Evolutionary conservation across 2,113 vertebrate species (phyloP), one percentile per base, ranked within the genome.

Genomic region (Grammomys dolichurus): DNA sequence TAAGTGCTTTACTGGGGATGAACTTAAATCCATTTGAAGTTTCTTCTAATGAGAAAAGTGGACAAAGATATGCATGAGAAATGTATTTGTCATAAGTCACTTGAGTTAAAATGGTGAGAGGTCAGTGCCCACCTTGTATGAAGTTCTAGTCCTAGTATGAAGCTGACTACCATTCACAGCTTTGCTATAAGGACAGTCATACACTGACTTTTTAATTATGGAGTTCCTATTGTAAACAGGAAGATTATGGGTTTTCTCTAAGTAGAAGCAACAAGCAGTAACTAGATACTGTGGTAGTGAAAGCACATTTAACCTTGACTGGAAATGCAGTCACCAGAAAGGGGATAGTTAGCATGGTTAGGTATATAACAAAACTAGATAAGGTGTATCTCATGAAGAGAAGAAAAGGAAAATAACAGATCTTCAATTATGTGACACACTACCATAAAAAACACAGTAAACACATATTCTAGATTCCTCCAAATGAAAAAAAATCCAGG

Each of bases 231-330:
- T 86, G 40, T 69, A 97, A 95, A 92, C 65, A 92, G 69, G 80
- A 94, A 97, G 93, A 93, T 87, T 76, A 63, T 89, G 22, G 40
- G 90, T 96, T 96, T 63, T 58, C 77, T 87, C 60, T 56, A 88
- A 87, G 65, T 46, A 88, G 60, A 87, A 93, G 93, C 28, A 89
- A 92, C 20, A 94, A 94, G 72, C 85, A 73, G 65, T 73, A 78
- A 63, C 22, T 90, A 36, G 92, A 94, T 97, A 72, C 92, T 65
- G 95, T 92, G 63, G 96, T 48, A 89, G 80, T 94, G 20, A 58
- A 94, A 78, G 82, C 92, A 88, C 93, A 96, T 88, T 84, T 92
- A 85, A 96, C 63, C 85, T 86, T 91, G 94, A 84, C 65, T 56
- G 54, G 22, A 76, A 94, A 87, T 93, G 28, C 58, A 87, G 26